Base-by-base conservation (phyloP, 2,113 vertebrate genomes). In the Podarcis raffonei region DNA sequence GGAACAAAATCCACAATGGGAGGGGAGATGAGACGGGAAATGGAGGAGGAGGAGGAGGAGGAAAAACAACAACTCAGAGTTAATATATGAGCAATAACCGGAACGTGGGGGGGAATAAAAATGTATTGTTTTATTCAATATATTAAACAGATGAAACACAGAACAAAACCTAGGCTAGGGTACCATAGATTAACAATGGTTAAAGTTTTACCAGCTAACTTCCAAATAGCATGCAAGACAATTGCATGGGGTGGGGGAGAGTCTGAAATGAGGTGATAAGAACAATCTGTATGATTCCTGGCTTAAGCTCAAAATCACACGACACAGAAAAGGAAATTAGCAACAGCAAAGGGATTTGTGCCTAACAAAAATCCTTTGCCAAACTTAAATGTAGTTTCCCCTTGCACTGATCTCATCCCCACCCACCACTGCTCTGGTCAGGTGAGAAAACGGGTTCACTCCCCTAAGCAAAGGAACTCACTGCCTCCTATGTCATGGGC, bases 1-100 rank as follows among this genome's bases (percentile, higher is more conserved):
- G 95, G 91, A 96, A 97, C 94, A 98, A 97, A 97, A 96, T 96
- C 97, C 97, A 97, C 97, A 97, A 84, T 93, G 97, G 96, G 96
- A 95, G 96, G 96, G 97, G 96, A 37, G 86, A 96, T 96, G 96
- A 97, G 96, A 96, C 89, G 83, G 95, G 89, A 95, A 66, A 95
- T 93, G 48, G 48, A 53, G 82, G 12, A 35, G 12, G 90, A 22
- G 80, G 62, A 62, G 15, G 35, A 35, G 48, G 84, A 6, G n/a
- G n/a, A n/a, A n/a, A n/a, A 93, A 97, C 94, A 94, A 84, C 97
- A 97, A 97, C 95, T 94, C 59, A 91, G 95, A 96, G 96, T 97
- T 96, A 97, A 97, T 97, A 97, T 97, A 97, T 96, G 96, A 95
- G 92, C 96, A 94, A 92, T 95, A 97, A 97, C 96, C 95, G 95